These are phyloP conservation scores for Gadus macrocephalus DNA, from an alignment of 2,113 vertebrate genomes.

Conservation along the genomic window DNA sequence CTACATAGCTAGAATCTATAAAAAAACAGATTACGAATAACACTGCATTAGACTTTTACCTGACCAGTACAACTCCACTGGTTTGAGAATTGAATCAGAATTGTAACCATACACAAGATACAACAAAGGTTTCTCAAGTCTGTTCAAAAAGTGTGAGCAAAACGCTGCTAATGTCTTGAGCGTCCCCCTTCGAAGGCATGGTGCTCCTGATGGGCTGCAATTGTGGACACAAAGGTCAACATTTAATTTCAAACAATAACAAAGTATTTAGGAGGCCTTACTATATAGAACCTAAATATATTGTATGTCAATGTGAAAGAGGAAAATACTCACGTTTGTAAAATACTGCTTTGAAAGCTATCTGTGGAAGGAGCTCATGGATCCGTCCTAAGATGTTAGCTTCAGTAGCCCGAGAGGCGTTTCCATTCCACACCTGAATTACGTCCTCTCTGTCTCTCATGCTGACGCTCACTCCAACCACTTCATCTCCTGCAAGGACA, in stretches of 20 bases:
- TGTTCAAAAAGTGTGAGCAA: slow-evolving; percentile 51
- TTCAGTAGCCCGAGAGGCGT: slow-evolving; percentile 82
- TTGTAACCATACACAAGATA: slow-evolving; percentile 12
- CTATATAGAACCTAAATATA: background rate
- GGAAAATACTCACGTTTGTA: slow-evolving; percentile 89
- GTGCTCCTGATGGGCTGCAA: slow-evolving; percentile 91
- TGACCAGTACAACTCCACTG: slow-evolving; percentile 1
- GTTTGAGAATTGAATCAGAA: slow-evolving; percentile 19
- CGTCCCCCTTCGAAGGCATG: slow-evolving; percentile 91
- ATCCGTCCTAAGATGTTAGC: slow-evolving; percentile 88
- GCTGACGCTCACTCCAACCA: slow-evolving; percentile 91
- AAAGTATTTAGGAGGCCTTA: background rate
- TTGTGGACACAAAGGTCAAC: slow-evolving; percentile 28
- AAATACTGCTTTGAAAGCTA: slow-evolving; percentile 90
- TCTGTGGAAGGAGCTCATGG: slow-evolving; percentile 85
- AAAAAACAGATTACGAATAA: slow-evolving; percentile 1
- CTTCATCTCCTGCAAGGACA: slow-evolving; percentile 83
- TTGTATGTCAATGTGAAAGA: background rate
- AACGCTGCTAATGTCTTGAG: slow-evolving; percentile 77
- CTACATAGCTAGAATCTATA: slow-evolving; percentile 28
- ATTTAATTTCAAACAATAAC: slow-evolving; percentile 6
- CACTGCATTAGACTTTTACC: background rate
- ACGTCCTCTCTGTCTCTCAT: slow-evolving; percentile 89
- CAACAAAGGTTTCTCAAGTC: slow-evolving; percentile 6
- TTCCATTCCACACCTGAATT: slow-evolving; percentile 95